A percentile compares a stretch with the other conserved stretches of the same genome.
Conservation (phyloP, 1,140 invertebrate genomes). For the Condylostylus longicornis region DNA sequence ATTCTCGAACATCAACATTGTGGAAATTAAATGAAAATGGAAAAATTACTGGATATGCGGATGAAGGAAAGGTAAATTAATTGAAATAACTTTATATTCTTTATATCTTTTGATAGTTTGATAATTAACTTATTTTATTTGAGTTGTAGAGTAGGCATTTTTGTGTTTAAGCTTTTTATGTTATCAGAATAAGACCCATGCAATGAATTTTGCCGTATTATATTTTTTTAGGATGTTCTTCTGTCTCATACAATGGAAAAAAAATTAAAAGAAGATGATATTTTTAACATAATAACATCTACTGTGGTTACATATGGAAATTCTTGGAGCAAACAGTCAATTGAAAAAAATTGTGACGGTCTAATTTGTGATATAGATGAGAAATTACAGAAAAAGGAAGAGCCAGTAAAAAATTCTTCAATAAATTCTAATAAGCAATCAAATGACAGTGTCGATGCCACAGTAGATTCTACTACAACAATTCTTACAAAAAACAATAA, state of each 20-base stretch:
- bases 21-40: conserved; percentile 59
- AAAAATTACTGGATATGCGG: conserved; percentile 34
- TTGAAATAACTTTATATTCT: background rate
- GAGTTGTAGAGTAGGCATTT: too few species aligned
- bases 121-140: too few species aligned
- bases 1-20: conserved; percentile 53
- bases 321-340: conserved; percentile 41
- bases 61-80: background rate
- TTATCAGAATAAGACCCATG: too few species aligned
- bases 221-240: conserved; percentile 1
- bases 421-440: background rate
- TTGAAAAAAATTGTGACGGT: conserved; percentile 7
- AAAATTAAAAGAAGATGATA: conserved; percentile 36
- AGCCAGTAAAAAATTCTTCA: background rate
- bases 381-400: background rate
- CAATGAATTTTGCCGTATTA: background rate
- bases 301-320: conserved; percentile 40
- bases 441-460: background rate
- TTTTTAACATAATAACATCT: conserved; percentile 49
- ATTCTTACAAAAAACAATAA: conserved; percentile 29
- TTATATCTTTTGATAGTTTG: background rate
- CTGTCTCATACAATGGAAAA: conserved; percentile 2
- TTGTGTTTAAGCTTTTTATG: too few species aligned
- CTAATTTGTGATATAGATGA: background rate
- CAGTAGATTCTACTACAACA: background rate